A percentile compares a stretch with the other conserved stretches of the same genome.
Conservation (phyloP, 1,140 invertebrate species). For the Drosophila dunni region DNA sequence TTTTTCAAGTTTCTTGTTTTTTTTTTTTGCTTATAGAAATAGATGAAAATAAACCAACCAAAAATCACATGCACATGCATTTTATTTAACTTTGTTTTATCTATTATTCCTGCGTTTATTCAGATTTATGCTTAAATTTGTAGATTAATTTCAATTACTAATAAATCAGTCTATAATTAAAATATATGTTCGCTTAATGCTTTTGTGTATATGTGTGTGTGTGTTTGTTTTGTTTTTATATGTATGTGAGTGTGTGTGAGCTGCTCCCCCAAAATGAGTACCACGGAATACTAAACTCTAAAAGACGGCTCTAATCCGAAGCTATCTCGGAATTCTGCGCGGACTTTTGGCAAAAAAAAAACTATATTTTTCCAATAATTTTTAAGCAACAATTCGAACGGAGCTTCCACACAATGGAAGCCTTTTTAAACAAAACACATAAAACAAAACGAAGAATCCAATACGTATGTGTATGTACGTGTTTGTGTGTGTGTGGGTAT, state of each 20-base stretch:
- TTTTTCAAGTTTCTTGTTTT: constrained; percentile 19
- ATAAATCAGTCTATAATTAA: constrained; percentile 84
- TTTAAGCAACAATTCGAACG: constrained; percentile 43
- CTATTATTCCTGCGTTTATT: constrained; percentile 81
- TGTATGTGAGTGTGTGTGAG: constrained; percentile 56
- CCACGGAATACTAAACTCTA: constrained; percentile 56
- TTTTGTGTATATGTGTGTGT: constrained; percentile 60
- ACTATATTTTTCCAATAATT: constrained; percentile 26
- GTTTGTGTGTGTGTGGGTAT: constrained; percentile 2
- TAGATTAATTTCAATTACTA: constrained; percentile 84
- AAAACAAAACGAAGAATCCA: constrained; percentile 43
- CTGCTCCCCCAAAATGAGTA: constrained; percentile 53
- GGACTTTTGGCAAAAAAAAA: constrained; percentile 45
- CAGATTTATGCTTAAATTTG: constrained; percentile 80
- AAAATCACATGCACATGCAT: constrained; percentile 41
- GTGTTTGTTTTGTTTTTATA: constrained; percentile 31
- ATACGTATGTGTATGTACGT: constrained; percentile 22
- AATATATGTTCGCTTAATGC: constrained; percentile 83
- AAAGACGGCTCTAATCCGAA: constrained; percentile 15
- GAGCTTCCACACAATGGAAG: constrained; percentile 38
- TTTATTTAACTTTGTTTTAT: constrained; percentile 57
- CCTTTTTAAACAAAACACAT: constrained; percentile 53
- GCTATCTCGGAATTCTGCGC: constrained; percentile 48
- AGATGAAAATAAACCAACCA: constrained; percentile 36
- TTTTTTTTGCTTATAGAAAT: constrained; percentile 20